Percentiles rank a stretch among this genome's conserved stretches.
phyloP scores from a whole-genome alignment of 92 coral and sea anemone genomes.

The Parazoanthus darwini region DNA sequence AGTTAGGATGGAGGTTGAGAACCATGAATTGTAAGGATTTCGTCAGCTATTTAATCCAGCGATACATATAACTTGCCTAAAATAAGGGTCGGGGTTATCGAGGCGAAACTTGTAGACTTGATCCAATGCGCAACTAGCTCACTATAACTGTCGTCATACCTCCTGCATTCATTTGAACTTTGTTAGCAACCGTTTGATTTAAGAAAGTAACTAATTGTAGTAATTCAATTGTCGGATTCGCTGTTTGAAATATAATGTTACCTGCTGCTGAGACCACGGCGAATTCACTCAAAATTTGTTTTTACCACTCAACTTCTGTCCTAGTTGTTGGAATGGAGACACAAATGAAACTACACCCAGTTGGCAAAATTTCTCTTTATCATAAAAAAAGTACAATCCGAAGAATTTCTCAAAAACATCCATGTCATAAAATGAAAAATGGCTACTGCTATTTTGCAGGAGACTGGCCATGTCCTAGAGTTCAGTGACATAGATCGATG shows the following conservation, averaged over 20 bases:
- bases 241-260: slow-evolving; percentile 24
- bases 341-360: slow-evolving; percentile 9
- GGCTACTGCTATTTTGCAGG: slow-evolving; percentile 1
- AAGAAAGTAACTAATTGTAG: not conserved
- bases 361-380: slow-evolving; percentile 21
- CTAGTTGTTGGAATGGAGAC: not conserved
- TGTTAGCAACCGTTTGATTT: slow-evolving; percentile 3
- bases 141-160: not conserved
- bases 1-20: not conserved
- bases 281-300: not conserved
- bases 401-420: slow-evolving; percentile 6
- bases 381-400: not conserved
- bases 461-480: not conserved
- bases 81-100: not conserved
- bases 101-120: not conserved
- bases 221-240: slow-evolving; percentile 41
- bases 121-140: not conserved
- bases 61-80: not conserved
- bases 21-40: too few species aligned
- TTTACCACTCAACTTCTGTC: not conserved
- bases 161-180: not conserved
- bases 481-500: slow-evolving; percentile 15
- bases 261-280: slow-evolving; percentile 15
- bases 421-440: slow-evolving; percentile 29
- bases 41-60: not conserved